phyloP scores from a whole-genome alignment of 2,797 vertebrate species.

The Microctenopoma lineatum region DNA sequence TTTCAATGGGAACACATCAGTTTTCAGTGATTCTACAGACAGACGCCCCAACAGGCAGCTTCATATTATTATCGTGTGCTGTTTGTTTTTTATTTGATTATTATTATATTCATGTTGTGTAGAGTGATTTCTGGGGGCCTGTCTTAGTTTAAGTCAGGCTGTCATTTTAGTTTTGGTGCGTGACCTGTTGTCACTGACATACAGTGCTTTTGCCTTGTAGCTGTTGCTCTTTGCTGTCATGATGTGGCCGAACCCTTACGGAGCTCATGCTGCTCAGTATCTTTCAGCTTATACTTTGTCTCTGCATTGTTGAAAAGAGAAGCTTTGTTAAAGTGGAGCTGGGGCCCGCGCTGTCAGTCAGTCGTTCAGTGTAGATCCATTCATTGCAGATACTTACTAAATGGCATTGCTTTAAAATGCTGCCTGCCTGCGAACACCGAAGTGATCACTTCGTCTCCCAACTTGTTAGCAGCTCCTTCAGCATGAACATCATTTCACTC shows the following conservation, averaged over 20 bases:
- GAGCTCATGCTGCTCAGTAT: conserved; percentile 32
- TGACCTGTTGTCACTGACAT: no score
- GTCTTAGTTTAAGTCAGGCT: no score
- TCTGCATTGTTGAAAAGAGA: conserved; percentile 18
- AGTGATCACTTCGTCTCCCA: conserved; percentile 37
- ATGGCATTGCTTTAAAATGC: conserved; percentile 41
- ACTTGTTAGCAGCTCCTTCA: conserved; percentile 30
- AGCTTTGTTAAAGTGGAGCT: conserved; percentile 38
- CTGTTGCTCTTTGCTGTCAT: not conserved
- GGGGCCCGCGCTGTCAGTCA: conserved; percentile 34
- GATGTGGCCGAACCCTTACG: conserved; percentile 18
- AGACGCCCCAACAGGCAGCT: conserved; percentile 37
- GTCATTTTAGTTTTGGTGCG: no score
- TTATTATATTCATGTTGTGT: conserved; percentile 4
- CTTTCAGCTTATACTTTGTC: conserved; percentile 8
- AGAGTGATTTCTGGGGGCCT: no score
- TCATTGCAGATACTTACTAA: conserved; percentile 44
- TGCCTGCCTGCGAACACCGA: conserved; percentile 30
- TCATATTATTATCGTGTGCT: not conserved
- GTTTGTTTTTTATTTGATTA: not conserved
- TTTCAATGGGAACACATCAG: not conserved
- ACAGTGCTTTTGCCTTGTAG: not conserved
- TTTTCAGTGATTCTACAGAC: conserved; percentile 56
- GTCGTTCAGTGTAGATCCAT: conserved; percentile 18
- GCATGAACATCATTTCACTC: conserved; percentile 18